Percentiles rank a stretch among this genome's conserved stretches.
phyloP scores from a whole-genome alignment of 2,113 vertebrate species.

The Oryzias javanicus region DNA sequence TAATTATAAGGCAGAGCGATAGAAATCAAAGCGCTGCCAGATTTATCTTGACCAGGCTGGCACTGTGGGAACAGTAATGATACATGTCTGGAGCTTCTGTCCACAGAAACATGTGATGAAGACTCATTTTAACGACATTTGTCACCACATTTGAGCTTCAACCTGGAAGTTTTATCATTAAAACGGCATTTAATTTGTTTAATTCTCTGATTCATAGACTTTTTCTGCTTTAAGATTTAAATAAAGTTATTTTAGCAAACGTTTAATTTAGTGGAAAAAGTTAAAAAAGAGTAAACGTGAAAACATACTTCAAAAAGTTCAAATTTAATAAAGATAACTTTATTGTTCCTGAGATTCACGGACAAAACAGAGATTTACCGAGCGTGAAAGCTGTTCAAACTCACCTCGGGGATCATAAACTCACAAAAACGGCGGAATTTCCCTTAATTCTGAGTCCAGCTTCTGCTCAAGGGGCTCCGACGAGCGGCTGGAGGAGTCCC shows the following conservation, averaged over 20 bases:
- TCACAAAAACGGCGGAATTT: not conserved
- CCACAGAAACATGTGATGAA: constrained; percentile 42
- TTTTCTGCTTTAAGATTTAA: no score
- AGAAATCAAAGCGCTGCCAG: constrained; percentile 36
- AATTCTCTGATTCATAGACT: no score
- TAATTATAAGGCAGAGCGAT: constrained; percentile 51
- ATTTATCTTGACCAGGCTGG: constrained; percentile 26
- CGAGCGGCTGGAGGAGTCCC: constrained; percentile 21
- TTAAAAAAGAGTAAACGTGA: no score
- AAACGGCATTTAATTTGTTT: constrained; percentile 10
- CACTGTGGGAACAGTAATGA: constrained; percentile 35
- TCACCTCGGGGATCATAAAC: constrained; percentile 29
- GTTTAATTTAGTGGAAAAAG: no score
- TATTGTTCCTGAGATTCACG: not conserved
- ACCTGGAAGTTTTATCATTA: constrained; percentile 18
- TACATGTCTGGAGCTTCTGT: constrained; percentile 28
- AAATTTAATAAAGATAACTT: not conserved
- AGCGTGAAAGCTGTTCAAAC: constrained; percentile 3
- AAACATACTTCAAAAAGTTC: no score
- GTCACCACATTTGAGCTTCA: constrained; percentile 25
- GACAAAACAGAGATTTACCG: not conserved
- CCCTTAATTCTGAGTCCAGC: constrained; percentile 14
- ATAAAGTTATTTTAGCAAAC: no score
- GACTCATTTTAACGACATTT: constrained; percentile 41
- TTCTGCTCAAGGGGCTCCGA: constrained; percentile 17